Evolutionary conservation across 2,888 invertebrate species (phyloP).

Genomic region (Scaptomyza reducta): DNA sequence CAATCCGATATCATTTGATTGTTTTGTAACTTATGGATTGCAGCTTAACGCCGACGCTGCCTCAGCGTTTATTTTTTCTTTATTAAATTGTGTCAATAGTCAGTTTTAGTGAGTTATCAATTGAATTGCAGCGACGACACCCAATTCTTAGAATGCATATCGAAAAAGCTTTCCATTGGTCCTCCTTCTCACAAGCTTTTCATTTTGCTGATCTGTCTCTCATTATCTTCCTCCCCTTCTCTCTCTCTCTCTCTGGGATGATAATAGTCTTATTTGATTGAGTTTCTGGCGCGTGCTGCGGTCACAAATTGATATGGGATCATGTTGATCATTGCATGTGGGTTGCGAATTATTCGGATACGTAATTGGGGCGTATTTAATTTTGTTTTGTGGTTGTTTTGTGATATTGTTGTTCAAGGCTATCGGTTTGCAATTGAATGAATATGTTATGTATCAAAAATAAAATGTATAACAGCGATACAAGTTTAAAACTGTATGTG

Average conservation of each 20-base stretch:
- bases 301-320: slow-evolving; percentile 44
- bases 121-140: slow-evolving; percentile 17
- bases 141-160: slow-evolving; percentile 29
- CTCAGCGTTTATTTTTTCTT: slow-evolving; percentile 46
- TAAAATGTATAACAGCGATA: neutral
- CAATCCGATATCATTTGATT: slow-evolving; percentile 21
- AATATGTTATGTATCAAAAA: neutral
- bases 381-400: slow-evolving; percentile 14
- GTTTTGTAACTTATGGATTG: slow-evolving; percentile 36
- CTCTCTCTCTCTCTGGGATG: neutral
- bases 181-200: neutral
- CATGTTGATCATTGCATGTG: slow-evolving; percentile 4
- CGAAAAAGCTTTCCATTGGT: slow-evolving; percentile 53
- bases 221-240: neutral
- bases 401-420: neutral
- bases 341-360: slow-evolving; percentile 10
- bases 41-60: slow-evolving; percentile 19
- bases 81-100: slow-evolving; percentile 53
- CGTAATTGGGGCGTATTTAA: slow-evolving; percentile 60
- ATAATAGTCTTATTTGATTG: slow-evolving; percentile 33
- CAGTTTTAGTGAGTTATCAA: slow-evolving; percentile 46
- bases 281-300: slow-evolving; percentile 61
- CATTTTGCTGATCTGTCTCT: neutral
- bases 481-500: neutral
- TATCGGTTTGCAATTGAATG: slow-evolving; percentile 39